These are phyloP conservation scores for Andrena haemorrhoa DNA, from an alignment of 2,888 invertebrate genomes.

Conservation along the genomic window DNA sequence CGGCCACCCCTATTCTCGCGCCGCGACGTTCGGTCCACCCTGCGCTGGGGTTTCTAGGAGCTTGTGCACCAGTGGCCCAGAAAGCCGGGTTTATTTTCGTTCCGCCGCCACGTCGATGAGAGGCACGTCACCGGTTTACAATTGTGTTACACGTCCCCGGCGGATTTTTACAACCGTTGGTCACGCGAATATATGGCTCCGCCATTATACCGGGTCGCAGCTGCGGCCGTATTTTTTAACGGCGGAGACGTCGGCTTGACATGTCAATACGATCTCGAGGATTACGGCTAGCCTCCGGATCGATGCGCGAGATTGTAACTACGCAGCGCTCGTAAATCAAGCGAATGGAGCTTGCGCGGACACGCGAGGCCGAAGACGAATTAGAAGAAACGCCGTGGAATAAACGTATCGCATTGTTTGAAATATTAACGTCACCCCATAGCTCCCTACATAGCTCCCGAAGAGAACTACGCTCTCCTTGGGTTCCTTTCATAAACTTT, in stretches of 20 bases:
- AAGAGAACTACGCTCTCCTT: not conserved
- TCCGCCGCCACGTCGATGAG: conserved; percentile 14
- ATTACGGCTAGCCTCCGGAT: conserved; percentile 4
- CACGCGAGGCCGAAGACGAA: not conserved
- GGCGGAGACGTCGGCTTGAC: not conserved
- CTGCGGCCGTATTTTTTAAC: conserved; percentile 4
- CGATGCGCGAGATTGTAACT: conserved; percentile 27
- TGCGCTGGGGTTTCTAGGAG: not conserved
- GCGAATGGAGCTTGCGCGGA: not conserved
- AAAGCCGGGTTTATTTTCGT: conserved; percentile 52
- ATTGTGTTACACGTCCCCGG: conserved; percentile 38
- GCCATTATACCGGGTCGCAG: conserved; percentile 1
- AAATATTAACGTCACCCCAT: too few relatives aligned
- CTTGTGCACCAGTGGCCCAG: conserved; percentile 38
- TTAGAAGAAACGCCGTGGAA: not conserved
- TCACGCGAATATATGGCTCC: conserved; percentile 49
- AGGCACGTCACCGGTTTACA: conserved; percentile 39
- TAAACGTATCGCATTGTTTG: not conserved
- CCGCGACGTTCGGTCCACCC: not conserved
- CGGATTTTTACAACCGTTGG: conserved; percentile 56
- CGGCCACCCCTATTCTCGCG: not conserved
- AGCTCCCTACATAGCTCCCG: not conserved
- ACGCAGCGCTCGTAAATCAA: conserved; percentile 1
- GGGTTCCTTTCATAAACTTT: not conserved
- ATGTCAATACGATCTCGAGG: conserved; percentile 16